Conservation (phyloP, 1,140 invertebrate species). For the Pygmarrhopalites habei region DNA sequence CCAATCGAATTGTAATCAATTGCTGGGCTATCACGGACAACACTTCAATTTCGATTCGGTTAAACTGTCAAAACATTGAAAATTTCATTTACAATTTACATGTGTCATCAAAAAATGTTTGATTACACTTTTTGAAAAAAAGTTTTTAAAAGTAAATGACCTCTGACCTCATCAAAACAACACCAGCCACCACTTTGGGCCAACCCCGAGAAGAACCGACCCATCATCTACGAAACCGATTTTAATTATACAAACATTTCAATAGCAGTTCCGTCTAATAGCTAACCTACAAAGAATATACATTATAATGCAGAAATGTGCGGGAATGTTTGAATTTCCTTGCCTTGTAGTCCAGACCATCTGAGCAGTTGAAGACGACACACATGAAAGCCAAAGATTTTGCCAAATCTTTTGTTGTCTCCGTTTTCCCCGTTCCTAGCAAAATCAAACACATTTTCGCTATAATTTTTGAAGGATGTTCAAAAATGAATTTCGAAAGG, state of each 20-base stretch:
- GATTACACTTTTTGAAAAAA: too few species aligned
- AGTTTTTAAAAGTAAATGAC: too few species aligned
- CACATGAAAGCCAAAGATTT: constrained; percentile 80
- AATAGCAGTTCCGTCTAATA: too few species aligned
- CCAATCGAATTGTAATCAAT: constrained; percentile 67
- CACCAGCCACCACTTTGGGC: constrained; percentile 84
- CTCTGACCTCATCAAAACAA: constrained; percentile 70
- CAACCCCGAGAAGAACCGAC: constrained; percentile 73
- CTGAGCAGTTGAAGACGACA: constrained; percentile 85
- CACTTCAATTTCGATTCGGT: constrained; percentile 79
- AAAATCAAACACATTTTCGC: too few species aligned
- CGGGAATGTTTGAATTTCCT: not conserved
- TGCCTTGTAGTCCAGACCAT: constrained; percentile 66
- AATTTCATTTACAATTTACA: too few species aligned
- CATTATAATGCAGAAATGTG: not conserved
- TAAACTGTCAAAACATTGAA: constrained; percentile 57
- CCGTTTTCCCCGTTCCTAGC: constrained; percentile 83
- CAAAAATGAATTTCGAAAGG: too few species aligned
- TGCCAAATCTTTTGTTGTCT: constrained; percentile 85
- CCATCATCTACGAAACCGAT: constrained; percentile 63
- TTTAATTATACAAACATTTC: constrained; percentile 9
- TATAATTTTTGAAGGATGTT: too few species aligned
- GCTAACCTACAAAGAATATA: too few species aligned
- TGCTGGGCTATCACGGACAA: constrained; percentile 81
- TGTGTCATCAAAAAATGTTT: too few species aligned